phyloP scores from a whole-genome alignment of 2,888 invertebrate genomes.

The Blera fallax region DNA sequence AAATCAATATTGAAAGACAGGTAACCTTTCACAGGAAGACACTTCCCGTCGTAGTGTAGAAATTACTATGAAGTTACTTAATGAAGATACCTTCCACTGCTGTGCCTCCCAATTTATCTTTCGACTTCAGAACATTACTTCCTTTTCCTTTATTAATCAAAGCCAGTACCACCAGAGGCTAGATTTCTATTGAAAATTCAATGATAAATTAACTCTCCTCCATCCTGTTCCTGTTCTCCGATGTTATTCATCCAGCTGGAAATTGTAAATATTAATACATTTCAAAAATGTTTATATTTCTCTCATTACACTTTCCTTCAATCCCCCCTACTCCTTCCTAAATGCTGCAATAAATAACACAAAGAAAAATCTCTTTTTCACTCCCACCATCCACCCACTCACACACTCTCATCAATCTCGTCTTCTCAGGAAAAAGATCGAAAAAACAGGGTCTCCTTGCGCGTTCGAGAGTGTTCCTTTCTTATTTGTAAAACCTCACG shows the following conservation, averaged over 20 bases:
- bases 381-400: background rate
- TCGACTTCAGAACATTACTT: slow-evolving; percentile 18
- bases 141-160: slow-evolving; percentile 42
- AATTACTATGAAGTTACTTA: slow-evolving; percentile 32
- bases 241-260: slow-evolving; percentile 51
- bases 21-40: background rate
- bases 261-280: slow-evolving; percentile 67
- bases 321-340: background rate
- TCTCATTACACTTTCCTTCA: slow-evolving; percentile 36
- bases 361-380: background rate
- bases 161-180: slow-evolving; percentile 19
- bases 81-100: slow-evolving; percentile 24
- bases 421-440: background rate
- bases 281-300: slow-evolving; percentile 56
- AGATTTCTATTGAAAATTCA: slow-evolving; percentile 52
- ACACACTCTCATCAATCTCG: slow-evolving; percentile 45
- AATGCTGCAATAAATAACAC: slow-evolving; percentile 22
- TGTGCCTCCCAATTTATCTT: slow-evolving; percentile 34
- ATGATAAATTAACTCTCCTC: slow-evolving; percentile 54
- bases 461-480: slow-evolving; percentile 50
- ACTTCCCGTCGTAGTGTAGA: background rate
- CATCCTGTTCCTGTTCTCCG: background rate
- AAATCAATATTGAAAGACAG: slow-evolving; percentile 35
- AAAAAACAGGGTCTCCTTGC: slow-evolving; percentile 1
- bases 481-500: slow-evolving; percentile 63